phyloP scores from a whole-genome alignment of 2,888 invertebrate species.

The Sinotaia quadrata region DNA sequence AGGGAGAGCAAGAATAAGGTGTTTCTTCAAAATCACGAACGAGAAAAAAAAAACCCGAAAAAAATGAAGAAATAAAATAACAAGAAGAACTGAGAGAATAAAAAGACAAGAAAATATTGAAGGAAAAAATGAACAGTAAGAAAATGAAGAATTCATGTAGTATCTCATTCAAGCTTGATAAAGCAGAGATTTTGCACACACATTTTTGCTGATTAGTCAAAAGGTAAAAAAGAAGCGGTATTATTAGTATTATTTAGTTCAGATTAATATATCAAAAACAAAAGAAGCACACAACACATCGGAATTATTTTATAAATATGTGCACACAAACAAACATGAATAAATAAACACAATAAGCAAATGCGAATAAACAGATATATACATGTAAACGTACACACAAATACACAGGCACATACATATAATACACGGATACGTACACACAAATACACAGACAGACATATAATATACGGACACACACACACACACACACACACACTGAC shows the following conservation, averaged over 20 bases:
- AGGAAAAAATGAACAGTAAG: not conserved
- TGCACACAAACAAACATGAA: too few relatives aligned
- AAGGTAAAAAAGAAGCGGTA: too few relatives aligned
- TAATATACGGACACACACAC: not conserved
- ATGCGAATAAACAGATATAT: not conserved
- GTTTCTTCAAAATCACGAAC: too few relatives aligned
- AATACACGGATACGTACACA: not conserved
- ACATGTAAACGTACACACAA: not conserved
- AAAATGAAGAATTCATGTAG: not conserved
- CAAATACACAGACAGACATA: not conserved
- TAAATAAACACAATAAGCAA: not conserved
- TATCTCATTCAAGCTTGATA: too few relatives aligned
- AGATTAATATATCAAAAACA: too few relatives aligned
- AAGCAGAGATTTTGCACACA: too few relatives aligned
- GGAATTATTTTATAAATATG: too few relatives aligned
- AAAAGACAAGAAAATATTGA: not conserved
- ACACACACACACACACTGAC: not conserved
- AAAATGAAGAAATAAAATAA: not conserved
- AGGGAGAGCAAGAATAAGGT: too few relatives aligned
- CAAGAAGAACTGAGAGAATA: not conserved
- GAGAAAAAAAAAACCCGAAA: not conserved
- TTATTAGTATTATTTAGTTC: too few relatives aligned
- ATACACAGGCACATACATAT: slow-evolving; percentile 2
- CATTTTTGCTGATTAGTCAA: too few relatives aligned
- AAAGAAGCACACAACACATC: too few relatives aligned